Conservation (phyloP, 2,888 invertebrate species). For the Eupithecia inturbata region DNA sequence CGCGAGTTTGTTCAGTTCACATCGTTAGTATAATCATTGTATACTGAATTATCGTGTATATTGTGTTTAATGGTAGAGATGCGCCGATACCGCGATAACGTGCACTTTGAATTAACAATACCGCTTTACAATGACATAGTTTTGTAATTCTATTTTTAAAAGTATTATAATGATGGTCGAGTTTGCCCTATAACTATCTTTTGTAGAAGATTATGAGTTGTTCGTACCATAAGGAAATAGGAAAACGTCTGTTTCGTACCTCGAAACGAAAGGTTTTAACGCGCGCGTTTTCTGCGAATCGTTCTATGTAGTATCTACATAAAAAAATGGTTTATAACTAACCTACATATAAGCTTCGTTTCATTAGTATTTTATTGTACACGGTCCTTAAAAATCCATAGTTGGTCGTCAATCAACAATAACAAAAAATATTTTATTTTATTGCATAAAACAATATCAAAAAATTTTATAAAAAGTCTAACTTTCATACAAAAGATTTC, state of each 20-base stretch:
- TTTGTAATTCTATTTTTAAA: slow-evolving; percentile 26
- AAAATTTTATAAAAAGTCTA: neutral
- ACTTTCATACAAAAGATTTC: slow-evolving; percentile 35
- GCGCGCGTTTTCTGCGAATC: neutral
- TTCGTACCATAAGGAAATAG: neutral
- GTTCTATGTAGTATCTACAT: neutral
- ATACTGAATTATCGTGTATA: slow-evolving; percentile 26
- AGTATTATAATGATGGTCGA: neutral
- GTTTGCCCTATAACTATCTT: neutral
- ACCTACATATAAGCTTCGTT: neutral
- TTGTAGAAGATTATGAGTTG: neutral
- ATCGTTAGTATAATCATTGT: slow-evolving; percentile 74
- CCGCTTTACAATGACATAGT: slow-evolving; percentile 46
- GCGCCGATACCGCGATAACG: slow-evolving; percentile 48
- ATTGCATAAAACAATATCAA: neutral
- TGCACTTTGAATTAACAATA: slow-evolving; percentile 46
- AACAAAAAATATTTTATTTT: too few relatives aligned
- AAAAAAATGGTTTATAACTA: neutral
- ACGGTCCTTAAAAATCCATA: neutral
- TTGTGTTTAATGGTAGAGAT: slow-evolving; percentile 46
- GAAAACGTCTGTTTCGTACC: neutral
- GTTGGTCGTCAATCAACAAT: too few relatives aligned
- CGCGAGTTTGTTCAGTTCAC: slow-evolving; percentile 65
- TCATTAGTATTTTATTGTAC: neutral
- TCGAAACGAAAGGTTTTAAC: neutral